Percentiles rank a stretch among this genome's conserved stretches.
Conservation (phyloP, 2,797 vertebrate species). For the Microcaecilia unicolor region DNA sequence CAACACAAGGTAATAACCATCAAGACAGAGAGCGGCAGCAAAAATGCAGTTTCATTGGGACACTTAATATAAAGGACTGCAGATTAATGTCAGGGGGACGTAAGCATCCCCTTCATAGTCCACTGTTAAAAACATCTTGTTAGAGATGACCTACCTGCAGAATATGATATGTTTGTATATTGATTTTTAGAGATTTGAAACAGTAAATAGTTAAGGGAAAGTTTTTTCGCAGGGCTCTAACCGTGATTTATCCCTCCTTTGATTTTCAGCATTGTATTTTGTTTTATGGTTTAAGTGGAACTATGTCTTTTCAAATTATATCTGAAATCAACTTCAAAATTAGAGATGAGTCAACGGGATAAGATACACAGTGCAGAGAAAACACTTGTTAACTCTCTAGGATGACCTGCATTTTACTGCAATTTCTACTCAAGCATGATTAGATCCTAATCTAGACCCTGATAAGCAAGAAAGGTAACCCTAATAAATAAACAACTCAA, state of each 20-base stretch:
- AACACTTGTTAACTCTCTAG: no score
- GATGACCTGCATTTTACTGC: no score
- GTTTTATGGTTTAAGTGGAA: conserved; percentile 56
- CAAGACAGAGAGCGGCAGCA: conserved; percentile 40
- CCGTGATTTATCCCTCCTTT: conserved; percentile 57
- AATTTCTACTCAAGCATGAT: no score
- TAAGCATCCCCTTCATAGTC: conserved; percentile 50
- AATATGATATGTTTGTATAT: conserved; percentile 52
- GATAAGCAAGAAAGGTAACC: no score
- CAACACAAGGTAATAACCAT: conserved; percentile 48
- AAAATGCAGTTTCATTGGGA: conserved; percentile 47
- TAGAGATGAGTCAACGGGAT: no score
- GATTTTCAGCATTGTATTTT: conserved; percentile 53
- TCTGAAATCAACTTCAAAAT: no score
- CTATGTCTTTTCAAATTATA: no score
- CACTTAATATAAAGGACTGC: conserved; percentile 48
- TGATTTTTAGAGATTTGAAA: conserved; percentile 58
- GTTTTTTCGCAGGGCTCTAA: conserved; percentile 53
- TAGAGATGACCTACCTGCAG: conserved; percentile 46
- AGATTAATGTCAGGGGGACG: conserved; percentile 38
- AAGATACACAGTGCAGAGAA: no score
- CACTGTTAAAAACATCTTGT: conserved; percentile 39
- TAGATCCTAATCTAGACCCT: no score
- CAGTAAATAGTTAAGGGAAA: conserved; percentile 57
- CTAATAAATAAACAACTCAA: no score